Conservation (phyloP, 2,888 invertebrate species). For the Dolichopus griseipennis region DNA sequence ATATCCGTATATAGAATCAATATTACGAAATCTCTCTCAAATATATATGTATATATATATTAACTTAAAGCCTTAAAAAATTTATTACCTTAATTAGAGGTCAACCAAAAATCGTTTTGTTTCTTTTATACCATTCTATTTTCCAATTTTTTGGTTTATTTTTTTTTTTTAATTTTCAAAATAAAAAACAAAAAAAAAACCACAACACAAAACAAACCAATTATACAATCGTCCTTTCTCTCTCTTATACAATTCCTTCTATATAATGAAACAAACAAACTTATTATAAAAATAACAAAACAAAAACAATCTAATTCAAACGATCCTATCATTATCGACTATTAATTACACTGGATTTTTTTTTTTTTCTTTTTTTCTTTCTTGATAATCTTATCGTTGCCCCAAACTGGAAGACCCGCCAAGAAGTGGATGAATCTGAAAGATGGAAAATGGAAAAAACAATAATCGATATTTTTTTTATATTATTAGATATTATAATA, state of each 20-base stretch:
- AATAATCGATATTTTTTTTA: neutral
- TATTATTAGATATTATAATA: too few relatives aligned
- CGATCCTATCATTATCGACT: slow-evolving; percentile 6
- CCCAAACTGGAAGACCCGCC: neutral
- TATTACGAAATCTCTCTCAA: neutral
- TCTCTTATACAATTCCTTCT: neutral
- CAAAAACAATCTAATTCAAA: neutral
- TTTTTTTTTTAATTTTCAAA: too few relatives aligned
- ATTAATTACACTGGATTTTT: neutral
- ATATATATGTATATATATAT: too few relatives aligned
- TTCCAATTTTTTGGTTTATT: neutral
- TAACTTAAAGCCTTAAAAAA: neutral
- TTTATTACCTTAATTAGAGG: slow-evolving; percentile 4
- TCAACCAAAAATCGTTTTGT: slow-evolving; percentile 2
- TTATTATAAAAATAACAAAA: neutral
- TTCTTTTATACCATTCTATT: neutral
- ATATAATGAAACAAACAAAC: neutral
- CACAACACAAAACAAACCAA: too few relatives aligned
- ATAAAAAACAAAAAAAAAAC: too few relatives aligned
- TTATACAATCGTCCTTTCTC: neutral
- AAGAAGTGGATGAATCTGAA: neutral
- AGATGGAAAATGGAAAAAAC: neutral
- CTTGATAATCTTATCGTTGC: too few relatives aligned
- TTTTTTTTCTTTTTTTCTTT: too few relatives aligned
- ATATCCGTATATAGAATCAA: neutral